Percentiles rank a stretch among this genome's conserved stretches.
phyloP scores from a whole-genome alignment of 64 coral and sea anemone genomes.

The Cladopsammia gracilis region DNA sequence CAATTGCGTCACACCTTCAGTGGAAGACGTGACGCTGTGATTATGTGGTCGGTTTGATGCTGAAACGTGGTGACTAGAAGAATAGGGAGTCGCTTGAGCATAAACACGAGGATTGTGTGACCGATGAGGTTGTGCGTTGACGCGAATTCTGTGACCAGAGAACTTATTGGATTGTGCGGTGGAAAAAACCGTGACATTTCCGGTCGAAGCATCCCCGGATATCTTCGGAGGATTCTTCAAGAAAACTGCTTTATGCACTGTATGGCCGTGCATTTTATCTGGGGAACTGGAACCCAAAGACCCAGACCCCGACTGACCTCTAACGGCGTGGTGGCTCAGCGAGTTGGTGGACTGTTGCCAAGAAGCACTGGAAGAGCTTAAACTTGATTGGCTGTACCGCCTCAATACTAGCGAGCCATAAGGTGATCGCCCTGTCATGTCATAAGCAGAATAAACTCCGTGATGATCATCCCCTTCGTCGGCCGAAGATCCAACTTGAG shows the following conservation, averaged over 20 bases:
- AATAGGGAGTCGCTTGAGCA: slow-evolving; percentile 18
- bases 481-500: slow-evolving; percentile 78
- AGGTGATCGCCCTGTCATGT: slow-evolving; percentile 83
- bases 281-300: not conserved
- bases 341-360: slow-evolving; percentile 85
- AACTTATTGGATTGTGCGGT: not conserved
- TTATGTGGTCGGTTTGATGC: slow-evolving; percentile 1
- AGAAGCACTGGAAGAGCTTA: slow-evolving; percentile 93
- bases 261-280: slow-evolving; percentile 18
- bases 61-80: not conserved
- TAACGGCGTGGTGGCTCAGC: slow-evolving; percentile 64
- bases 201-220: not conserved
- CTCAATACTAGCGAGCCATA: slow-evolving; percentile 62
- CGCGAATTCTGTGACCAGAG: slow-evolving; percentile 23
- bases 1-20: not conserved
- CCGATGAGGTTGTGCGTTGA: slow-evolving; percentile 23
- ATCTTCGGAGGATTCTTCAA: slow-evolving; percentile 15
- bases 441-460: slow-evolving; percentile 93
- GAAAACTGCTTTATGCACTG: slow-evolving; percentile 31
- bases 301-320: slow-evolving; percentile 31
- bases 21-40: slow-evolving; percentile 24
- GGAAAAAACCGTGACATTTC: slow-evolving; percentile 7
- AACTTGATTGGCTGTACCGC: slow-evolving; percentile 93
- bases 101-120: slow-evolving; percentile 36
- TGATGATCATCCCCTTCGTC: slow-evolving; percentile 88